phyloP scores from a whole-genome alignment of 1,140 invertebrate species.

The Dufourea novaeangliae region DNA sequence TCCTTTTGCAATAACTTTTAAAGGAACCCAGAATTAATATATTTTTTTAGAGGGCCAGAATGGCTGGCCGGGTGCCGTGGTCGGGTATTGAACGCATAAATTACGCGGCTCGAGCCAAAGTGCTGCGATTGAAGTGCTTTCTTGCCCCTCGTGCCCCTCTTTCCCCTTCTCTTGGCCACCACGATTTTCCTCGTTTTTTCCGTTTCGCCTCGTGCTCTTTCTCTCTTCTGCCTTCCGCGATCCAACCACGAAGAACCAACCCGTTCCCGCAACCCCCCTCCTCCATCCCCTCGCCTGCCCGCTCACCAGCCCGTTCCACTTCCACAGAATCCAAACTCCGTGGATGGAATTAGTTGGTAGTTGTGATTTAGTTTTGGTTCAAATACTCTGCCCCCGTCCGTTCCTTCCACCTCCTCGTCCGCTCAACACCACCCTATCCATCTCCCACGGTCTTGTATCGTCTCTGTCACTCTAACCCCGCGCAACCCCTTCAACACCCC shows the following conservation, averaged over 20 bases:
- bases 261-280: conserved; percentile 4
- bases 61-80: conserved; percentile 40
- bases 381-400: conserved; percentile 16
- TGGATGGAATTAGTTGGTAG: conserved; percentile 70
- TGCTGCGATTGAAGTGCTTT: conserved; percentile 67
- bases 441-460: background rate
- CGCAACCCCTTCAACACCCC: conserved; percentile 43
- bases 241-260: conserved; percentile 23
- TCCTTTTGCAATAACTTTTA: conserved; percentile 70
- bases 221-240: background rate
- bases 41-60: conserved; percentile 61
- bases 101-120: conserved; percentile 60
- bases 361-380: conserved; percentile 71
- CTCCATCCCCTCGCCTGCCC: conserved; percentile 16
- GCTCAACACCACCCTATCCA: conserved; percentile 3
- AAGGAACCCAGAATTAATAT: conserved; percentile 67
- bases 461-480: background rate
- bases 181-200: conserved; percentile 22
- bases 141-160: conserved; percentile 36
- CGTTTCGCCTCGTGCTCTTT: conserved; percentile 1
- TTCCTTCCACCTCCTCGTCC: background rate
- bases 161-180: background rate
- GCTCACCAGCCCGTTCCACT: conserved; percentile 25
- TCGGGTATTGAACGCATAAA: conserved; percentile 75
- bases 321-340: conserved; percentile 40